These are phyloP conservation scores for Peromyscus nudipes DNA, from an alignment of 2,797 vertebrate genomes.

Conservation along the genomic window DNA sequence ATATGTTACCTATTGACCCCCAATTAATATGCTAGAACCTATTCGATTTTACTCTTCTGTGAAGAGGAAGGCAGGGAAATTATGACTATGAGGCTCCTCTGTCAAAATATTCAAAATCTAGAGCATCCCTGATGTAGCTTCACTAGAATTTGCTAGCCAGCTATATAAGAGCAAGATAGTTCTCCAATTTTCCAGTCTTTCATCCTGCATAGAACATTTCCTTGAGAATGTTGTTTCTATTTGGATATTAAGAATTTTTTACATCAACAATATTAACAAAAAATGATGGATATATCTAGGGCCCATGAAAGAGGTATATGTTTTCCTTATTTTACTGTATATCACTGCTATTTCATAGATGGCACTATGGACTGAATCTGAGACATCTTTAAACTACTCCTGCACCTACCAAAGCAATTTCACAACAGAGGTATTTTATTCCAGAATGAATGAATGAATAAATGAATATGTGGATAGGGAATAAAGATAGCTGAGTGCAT, in stretches of 20 bases:
- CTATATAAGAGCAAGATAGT: neutral
- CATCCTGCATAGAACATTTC: neutral
- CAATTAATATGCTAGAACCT: neutral
- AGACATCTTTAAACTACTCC: neutral
- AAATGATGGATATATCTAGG: neutral
- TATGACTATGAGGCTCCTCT: neutral
- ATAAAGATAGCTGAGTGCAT: neutral
- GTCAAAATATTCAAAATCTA: neutral
- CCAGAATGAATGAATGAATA: neutral
- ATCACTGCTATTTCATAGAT: neutral
- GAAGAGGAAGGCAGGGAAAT: neutral
- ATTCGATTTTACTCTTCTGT: neutral
- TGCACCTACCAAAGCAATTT: neutral
- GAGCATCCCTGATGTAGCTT: neutral
- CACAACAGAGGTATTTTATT: neutral
- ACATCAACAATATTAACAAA: constrained; percentile 16
- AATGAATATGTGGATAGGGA: neutral
- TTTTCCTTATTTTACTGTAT: neutral
- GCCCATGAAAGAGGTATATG: neutral
- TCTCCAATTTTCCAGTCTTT: neutral
- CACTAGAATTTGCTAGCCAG: neutral
- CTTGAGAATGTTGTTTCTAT: neutral
- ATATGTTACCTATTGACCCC: neutral
- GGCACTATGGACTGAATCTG: neutral
- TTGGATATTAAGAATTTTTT: neutral